A percentile compares a stretch with the other conserved stretches of the same genome.
Evolutionary conservation across 2,888 invertebrate genomes (phyloP).

Genomic region (Pollenia angustigena): DNA sequence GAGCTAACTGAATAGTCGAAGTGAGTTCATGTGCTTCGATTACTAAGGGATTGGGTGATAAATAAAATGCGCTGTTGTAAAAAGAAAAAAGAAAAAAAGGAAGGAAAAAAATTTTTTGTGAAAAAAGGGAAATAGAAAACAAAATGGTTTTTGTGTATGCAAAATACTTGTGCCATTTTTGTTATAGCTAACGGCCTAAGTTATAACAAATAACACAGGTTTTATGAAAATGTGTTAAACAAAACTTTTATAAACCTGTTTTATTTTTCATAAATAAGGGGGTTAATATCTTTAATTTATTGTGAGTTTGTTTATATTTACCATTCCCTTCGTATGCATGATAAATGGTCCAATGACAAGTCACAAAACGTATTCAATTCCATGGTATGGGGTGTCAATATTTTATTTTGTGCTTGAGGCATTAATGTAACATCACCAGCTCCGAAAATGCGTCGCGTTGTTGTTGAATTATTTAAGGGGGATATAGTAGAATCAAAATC

Average conservation of each 20-base stretch:
- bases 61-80: conserved; percentile 78
- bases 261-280: no score
- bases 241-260: no score
- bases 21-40: conserved; percentile 80
- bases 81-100: conserved; percentile 21
- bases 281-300: not conserved
- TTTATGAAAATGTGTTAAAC: no score
- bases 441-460: conserved; percentile 73
- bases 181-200: not conserved
- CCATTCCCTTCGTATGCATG: conserved; percentile 79
- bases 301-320: conserved; percentile 71
- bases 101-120: conserved; percentile 10
- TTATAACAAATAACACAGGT: no score
- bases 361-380: conserved; percentile 81
- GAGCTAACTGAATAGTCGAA: conserved; percentile 81
- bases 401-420: conserved; percentile 67
- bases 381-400: conserved; percentile 78
- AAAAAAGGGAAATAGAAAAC: conserved; percentile 32
- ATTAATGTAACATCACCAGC: conserved; percentile 71
- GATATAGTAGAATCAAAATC: conserved; percentile 80
- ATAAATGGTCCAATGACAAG: conserved; percentile 80
- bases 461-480: conserved; percentile 75
- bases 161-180: conserved; percentile 2
- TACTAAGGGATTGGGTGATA: conserved; percentile 82
- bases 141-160: conserved; percentile 41